phyloP scores from a whole-genome alignment of 2,113 vertebrate genomes.

The Rousettus leschenaultii region DNA sequence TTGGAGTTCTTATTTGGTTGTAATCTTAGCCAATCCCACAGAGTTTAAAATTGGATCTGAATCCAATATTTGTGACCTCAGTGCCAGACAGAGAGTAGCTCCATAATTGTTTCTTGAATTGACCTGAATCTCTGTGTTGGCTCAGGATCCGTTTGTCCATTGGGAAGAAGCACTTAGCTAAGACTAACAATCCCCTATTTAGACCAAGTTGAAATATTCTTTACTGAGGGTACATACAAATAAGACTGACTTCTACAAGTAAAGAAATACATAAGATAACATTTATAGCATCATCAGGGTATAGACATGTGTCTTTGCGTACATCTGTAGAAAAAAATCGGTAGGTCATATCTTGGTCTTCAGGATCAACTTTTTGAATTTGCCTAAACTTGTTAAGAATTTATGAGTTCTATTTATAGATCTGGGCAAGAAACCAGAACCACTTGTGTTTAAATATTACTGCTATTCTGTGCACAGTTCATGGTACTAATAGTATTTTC shows the following conservation, averaged over 20 bases:
- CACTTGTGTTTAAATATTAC: constrained; percentile 4
- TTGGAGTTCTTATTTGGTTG: not conserved
- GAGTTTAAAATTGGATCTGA: constrained; percentile 38
- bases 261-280: not conserved
- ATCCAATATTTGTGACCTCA: not conserved
- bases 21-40: not conserved
- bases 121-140: not conserved
- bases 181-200: not conserved
- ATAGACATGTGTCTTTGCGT: not conserved
- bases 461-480: constrained; percentile 8
- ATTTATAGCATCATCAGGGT: not conserved
- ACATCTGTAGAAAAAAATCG: not conserved
- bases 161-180: not conserved
- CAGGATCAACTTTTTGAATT: constrained; percentile 14
- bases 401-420: constrained; percentile 51
- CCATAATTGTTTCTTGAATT: constrained; percentile 22
- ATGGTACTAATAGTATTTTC: not conserved
- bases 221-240: not conserved
- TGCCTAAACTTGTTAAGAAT: constrained; percentile 39
- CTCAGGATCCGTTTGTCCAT: not conserved
- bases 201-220: not conserved
- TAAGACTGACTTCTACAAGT: constrained; percentile 11
- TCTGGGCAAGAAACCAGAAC: constrained; percentile 29
- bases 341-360: constrained; percentile 2
- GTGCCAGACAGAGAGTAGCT: not conserved